A percentile compares a stretch with the other conserved stretches of the same genome.
phyloP scores from a whole-genome alignment of 2,113 vertebrate genomes.

The Xiphophorus maculatus region DNA sequence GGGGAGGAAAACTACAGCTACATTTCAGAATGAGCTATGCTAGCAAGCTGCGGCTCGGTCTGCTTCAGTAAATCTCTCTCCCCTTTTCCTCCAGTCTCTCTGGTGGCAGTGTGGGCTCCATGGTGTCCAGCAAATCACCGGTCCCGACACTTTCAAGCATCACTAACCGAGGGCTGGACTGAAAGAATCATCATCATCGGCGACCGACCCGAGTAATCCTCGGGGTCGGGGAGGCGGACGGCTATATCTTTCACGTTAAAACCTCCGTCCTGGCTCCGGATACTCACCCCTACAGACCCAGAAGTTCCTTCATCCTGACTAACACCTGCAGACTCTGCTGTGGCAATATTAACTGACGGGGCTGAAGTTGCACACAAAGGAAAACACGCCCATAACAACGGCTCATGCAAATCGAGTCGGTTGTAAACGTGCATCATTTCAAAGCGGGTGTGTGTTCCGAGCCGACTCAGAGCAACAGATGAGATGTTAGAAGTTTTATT shows the following conservation, averaged over 20 bases:
- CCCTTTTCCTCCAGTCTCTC: constrained; percentile 46
- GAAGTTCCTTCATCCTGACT: constrained; percentile 18
- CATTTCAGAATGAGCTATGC: constrained; percentile 72
- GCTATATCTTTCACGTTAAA: constrained; percentile 62
- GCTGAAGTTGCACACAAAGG: constrained; percentile 13
- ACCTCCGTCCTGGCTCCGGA: constrained; percentile 38
- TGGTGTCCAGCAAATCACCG: constrained; percentile 66
- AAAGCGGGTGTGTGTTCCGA: constrained; percentile 29
- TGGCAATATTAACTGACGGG: constrained; percentile 13
- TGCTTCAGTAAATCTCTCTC: constrained; percentile 63
- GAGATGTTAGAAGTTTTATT: constrained; percentile 28
- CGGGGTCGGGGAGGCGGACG: constrained; percentile 50
- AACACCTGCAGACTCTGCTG: constrained; percentile 33
- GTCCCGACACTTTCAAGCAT: constrained; percentile 49
- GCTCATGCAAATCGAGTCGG: constrained; percentile 65
- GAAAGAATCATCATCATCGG: constrained; percentile 50
- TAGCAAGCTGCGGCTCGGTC: constrained; percentile 32
- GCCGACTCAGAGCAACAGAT: constrained; percentile 34
- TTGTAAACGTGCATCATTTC: constrained; percentile 60
- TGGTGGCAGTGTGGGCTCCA: constrained; percentile 42
- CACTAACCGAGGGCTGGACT: constrained; percentile 56
- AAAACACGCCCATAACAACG: constrained; percentile 27
- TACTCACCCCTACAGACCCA: constrained; percentile 29
- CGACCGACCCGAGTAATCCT: constrained; percentile 55
- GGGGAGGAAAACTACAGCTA: constrained; percentile 64